Evolutionary conservation across 2,113 vertebrate species (phyloP), one percentile per base, ranked within the genome.

Genomic region (Semnopithecus entellus): DNA sequence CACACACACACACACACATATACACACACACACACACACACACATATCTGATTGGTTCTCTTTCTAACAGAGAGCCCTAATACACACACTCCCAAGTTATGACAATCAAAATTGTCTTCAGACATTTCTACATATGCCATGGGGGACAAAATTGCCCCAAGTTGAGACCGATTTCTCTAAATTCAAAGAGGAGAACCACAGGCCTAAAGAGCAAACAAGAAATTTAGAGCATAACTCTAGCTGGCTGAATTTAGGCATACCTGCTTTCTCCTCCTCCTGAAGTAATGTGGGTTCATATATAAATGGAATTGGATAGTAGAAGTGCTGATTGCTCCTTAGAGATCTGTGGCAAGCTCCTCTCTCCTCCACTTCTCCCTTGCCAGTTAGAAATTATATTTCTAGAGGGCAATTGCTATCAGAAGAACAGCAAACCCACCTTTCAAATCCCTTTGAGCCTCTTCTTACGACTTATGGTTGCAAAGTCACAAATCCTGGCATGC

Each of bases 341-440:
- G 45, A 25, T 75, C 59, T 48, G 22, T 64, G 27, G 43, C 27
- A 55, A 91, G 57, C 30, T 66, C 17, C 43, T 57, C 9, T 52
- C 10, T 83, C 18, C 4, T 68, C 12, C 16, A 16, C 25, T 55
- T 27, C 25, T 25, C 16, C 17, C 3, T 25, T 38, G 18, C 59
- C 10, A 50, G 30, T 79, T 82, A 78, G 43, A 97, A 93, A 88
- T 50, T 78, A 38, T 32, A 22, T 76, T 91, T 93, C 52, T 75
- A 82, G 25, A 27, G 2, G 76, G 12, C 4, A 66, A 30, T 84
- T 96, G 88, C 80, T 70, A 32, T 73, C 43, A 84, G n/a, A 13
- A 73, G n/a, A 92, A 72, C 2, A 64, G 25, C 13, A 82, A 40
- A 11, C 43, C 4, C 22, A 27, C 8, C 52, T 97, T 82, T 68